Percentiles rank a stretch among this genome's conserved stretches.
These are phyloP conservation scores for Eurosta solidaginis DNA, from an alignment of 1,140 invertebrate genomes.

Conservation along the genomic window DNA sequence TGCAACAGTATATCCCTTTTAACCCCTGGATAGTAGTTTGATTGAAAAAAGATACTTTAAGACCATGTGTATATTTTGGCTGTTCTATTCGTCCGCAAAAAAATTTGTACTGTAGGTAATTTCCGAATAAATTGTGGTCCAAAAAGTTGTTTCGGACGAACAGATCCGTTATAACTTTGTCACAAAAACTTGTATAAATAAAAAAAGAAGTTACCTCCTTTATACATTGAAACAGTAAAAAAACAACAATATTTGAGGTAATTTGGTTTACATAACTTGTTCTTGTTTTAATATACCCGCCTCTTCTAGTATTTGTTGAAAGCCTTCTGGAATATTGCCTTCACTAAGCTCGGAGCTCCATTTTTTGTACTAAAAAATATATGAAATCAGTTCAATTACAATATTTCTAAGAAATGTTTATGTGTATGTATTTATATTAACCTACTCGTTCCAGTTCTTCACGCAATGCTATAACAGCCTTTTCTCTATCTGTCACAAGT, in stretches of 20 bases:
- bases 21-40: too few species aligned
- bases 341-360: constrained; percentile 81
- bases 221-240: neutral
- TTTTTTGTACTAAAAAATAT: constrained; percentile 73
- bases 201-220: neutral
- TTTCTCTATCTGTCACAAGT: constrained; percentile 89
- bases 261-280: constrained; percentile 41
- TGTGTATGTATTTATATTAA: constrained; percentile 56
- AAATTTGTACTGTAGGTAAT: too few species aligned
- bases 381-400: constrained; percentile 2
- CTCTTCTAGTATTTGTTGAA: constrained; percentile 76
- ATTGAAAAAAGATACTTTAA: too few species aligned
- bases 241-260: constrained; percentile 18
- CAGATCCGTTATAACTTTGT: too few species aligned
- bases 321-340: constrained; percentile 75
- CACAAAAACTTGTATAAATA: neutral
- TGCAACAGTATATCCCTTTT: too few species aligned
- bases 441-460: constrained; percentile 89
- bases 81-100: too few species aligned
- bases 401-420: neutral
- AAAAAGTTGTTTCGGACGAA: too few species aligned
- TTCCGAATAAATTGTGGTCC: too few species aligned
- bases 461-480: constrained; percentile 86
- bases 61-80: too few species aligned
- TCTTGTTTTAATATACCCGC: constrained; percentile 69